Conservation (phyloP, 2,113 vertebrate species). For the Podiceps cristatus region DNA sequence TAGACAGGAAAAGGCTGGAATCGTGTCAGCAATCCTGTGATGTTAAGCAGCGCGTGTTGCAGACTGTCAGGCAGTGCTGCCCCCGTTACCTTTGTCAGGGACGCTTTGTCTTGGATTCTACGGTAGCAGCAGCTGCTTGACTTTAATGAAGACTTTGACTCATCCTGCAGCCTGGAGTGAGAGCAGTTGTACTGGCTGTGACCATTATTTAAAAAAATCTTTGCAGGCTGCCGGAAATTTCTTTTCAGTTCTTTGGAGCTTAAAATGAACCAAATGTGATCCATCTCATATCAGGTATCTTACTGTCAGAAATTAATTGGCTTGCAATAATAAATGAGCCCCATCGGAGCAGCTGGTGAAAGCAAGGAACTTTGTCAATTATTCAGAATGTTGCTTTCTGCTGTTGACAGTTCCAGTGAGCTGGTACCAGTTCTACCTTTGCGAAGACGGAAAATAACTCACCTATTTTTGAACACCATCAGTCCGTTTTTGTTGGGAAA, state of each 20-base stretch:
- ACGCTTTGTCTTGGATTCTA: constrained; percentile 4
- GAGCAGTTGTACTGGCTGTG: neutral
- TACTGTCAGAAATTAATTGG: neutral
- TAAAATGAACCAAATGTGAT: constrained; percentile 34
- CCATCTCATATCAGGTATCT: neutral
- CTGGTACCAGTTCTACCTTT: neutral
- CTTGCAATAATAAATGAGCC: neutral
- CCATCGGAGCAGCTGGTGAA: neutral
- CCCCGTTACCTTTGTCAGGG: neutral
- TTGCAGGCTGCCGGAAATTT: neutral
- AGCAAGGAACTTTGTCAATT: neutral
- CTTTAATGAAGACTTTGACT: constrained; percentile 21
- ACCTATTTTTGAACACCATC: neutral
- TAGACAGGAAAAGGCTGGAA: neutral
- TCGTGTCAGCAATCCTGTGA: neutral
- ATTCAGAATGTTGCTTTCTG: neutral
- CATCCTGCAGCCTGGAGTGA: constrained; percentile 12
- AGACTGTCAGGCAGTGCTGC: neutral
- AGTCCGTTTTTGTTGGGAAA: neutral
- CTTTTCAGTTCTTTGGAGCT: constrained; percentile 25
- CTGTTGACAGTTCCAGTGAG: neutral
- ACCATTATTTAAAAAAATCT: neutral
- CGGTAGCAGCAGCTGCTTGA: constrained; percentile 49
- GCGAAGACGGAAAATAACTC: neutral
- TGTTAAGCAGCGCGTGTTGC: neutral